These are phyloP conservation scores for Cheiracanthium punctorium DNA, from an alignment of 2,888 invertebrate genomes.

Conservation along the genomic window DNA sequence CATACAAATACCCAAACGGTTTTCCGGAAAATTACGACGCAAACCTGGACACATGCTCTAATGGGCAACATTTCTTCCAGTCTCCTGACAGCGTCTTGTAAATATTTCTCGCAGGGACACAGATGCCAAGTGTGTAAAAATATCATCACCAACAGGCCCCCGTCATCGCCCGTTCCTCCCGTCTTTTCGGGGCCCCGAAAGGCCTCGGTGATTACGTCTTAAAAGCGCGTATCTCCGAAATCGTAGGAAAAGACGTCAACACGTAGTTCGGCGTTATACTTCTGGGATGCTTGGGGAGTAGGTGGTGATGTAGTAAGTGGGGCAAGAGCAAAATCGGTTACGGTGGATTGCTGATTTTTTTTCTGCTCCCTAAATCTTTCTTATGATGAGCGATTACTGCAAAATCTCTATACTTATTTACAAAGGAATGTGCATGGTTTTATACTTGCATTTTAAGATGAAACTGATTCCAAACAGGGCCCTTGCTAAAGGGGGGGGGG, in stretches of 20 bases:
- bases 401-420: too few relatives aligned
- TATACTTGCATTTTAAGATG: too few relatives aligned
- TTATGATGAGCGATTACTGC: too few relatives aligned
- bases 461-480: too few relatives aligned
- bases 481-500: too few relatives aligned
- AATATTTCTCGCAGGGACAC: slow-evolving; percentile 68
- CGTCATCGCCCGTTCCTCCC: slow-evolving; percentile 42
- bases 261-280: background rate
- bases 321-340: background rate
- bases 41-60: slow-evolving; percentile 58
- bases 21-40: slow-evolving; percentile 45
- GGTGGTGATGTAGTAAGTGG: slow-evolving; percentile 1
- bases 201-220: slow-evolving; percentile 5
- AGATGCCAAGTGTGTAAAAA: slow-evolving; percentile 67
- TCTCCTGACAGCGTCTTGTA: slow-evolving; percentile 59
- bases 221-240: slow-evolving; percentile 2
- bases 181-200: slow-evolving; percentile 12
- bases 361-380: too few relatives aligned
- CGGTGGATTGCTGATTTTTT: background rate
- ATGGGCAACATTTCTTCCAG: slow-evolving; percentile 64
- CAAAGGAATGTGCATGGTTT: too few relatives aligned
- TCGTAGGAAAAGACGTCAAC: slow-evolving; percentile 37
- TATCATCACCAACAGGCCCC: slow-evolving; percentile 61
- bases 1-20: background rate
- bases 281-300: background rate